phyloP scores from a whole-genome alignment of 2,797 vertebrate genomes.

The Lagodon rhomboides region DNA sequence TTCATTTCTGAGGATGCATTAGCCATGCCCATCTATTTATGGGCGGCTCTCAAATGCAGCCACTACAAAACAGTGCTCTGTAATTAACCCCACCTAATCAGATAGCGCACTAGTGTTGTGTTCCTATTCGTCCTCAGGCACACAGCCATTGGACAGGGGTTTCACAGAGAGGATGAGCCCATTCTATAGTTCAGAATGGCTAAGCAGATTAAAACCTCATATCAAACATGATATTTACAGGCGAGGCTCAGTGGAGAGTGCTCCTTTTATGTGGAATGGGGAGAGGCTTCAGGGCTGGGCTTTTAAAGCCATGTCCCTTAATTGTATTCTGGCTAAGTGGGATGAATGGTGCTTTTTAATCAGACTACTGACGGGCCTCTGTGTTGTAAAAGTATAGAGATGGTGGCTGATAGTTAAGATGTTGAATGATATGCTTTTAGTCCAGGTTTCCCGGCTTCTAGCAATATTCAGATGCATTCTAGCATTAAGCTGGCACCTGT shows the following conservation, averaged over 20 bases:
- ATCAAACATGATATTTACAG: conserved; percentile 89
- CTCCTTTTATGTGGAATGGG: conserved; percentile 83
- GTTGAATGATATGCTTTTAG: conserved; percentile 77
- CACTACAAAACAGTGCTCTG: conserved; percentile 88
- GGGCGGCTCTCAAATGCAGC: conserved; percentile 85
- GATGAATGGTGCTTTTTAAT: conserved; percentile 87
- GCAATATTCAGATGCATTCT: conserved; percentile 68
- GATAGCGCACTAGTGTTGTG: conserved; percentile 85
- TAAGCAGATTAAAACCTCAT: conserved; percentile 90
- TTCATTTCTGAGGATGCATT: conserved; percentile 87
- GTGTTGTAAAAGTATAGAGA: conserved; percentile 80
- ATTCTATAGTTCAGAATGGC: conserved; percentile 88
- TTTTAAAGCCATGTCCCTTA: conserved; percentile 86
- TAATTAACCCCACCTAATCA: conserved; percentile 91
- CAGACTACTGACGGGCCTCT: conserved; percentile 79
- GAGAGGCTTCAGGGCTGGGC: conserved; percentile 80
- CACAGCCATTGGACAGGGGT: conserved; percentile 84
- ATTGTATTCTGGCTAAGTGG: conserved; percentile 87
- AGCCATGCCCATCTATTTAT: conserved; percentile 88
- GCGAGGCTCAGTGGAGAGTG: conserved; percentile 85
- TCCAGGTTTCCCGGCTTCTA: conserved; percentile 56
- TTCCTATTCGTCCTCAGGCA: conserved; percentile 86
- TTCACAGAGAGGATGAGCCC: conserved; percentile 86
- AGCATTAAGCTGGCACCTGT: conserved; percentile 64
- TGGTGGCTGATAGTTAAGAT: conserved; percentile 77